Percentiles rank a stretch among this genome's conserved stretches.
Conservation (phyloP, 2,888 invertebrate genomes). For the Pyralis farinalis region DNA sequence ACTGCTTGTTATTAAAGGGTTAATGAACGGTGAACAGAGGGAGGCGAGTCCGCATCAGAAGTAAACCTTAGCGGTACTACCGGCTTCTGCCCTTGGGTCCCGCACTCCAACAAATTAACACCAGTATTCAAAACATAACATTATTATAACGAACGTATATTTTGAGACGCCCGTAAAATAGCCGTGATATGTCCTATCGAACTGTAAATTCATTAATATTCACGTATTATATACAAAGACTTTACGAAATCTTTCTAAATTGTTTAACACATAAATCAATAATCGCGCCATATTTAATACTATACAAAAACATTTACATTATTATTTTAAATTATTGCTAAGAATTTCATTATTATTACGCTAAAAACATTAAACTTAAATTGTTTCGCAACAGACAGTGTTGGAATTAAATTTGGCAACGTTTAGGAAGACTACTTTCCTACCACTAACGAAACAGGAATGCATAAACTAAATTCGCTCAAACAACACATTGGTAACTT, state of each 20-base stretch:
- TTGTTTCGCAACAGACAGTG: slow-evolving; percentile 74
- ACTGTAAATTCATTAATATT: slow-evolving; percentile 38
- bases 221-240: slow-evolving; percentile 59
- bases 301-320: slow-evolving; percentile 80
- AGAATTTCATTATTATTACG: slow-evolving; percentile 75
- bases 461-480: slow-evolving; percentile 78
- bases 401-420: slow-evolving; percentile 78
- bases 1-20: not conserved
- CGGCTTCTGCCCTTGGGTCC: too few relatives aligned
- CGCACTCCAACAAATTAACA: too few relatives aligned
- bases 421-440: slow-evolving; percentile 80
- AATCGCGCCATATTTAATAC: slow-evolving; percentile 57
- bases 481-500: slow-evolving; percentile 76
- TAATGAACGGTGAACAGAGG: not conserved
- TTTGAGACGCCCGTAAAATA: slow-evolving; percentile 38
- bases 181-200: slow-evolving; percentile 55
- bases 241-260: slow-evolving; percentile 40
- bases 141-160: slow-evolving; percentile 23
- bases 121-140: too few relatives aligned
- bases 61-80: slow-evolving; percentile 5
- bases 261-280: slow-evolving; percentile 53
- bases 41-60: slow-evolving; percentile 1
- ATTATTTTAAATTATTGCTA: slow-evolving; percentile 76
- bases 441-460: slow-evolving; percentile 78
- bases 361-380: slow-evolving; percentile 65